Evolutionary conservation across 2,797 vertebrate genomes (phyloP), one percentile per base, ranked within the genome.

Genomic region (Neostethus bicornis): DNA sequence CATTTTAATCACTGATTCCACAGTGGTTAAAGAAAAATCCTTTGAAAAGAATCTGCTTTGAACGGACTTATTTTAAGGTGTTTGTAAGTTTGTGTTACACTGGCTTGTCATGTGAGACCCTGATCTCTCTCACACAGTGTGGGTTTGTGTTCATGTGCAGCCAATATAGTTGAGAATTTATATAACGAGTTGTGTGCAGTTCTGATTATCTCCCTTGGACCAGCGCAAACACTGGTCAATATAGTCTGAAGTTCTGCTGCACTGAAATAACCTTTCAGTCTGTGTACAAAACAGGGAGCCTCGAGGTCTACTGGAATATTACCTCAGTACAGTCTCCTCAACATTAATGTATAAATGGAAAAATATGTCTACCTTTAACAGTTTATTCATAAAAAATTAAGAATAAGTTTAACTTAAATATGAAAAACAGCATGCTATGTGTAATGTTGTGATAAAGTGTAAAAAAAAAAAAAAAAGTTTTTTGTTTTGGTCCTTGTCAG

Each of bases 1-100:
- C 70, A 76, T 76, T 61, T 76, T 68, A 62, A 80, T 78, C 71
- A 79, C 60, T 61, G 49, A 50, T 61, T 71, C 64, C 42, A 37
- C 37, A 28, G 61, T 28, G 60, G 38, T 79, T 73, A 62, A 79
- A 17, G 51, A 73, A 57, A 66, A 71, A 65, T 43, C 44, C 73
- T 73, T 70, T 76, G 51, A 66, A 65, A 37, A 55, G 38, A 52
- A 55, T 61, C 60, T 19, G 32, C 70, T 83, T 79, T 72, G 70
- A 81, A 69, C 57, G 64, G 46, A 43, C 41, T 61, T 38, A 50
- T 59, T 72, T 75, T 70, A 52, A 65, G 55, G 46, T 32, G 31
- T 32, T 32, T 61, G 53, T 53, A 50, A 54, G 37, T 48, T 53
- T 58, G 54, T 29, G 5, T 16, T 25, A 21, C 11, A 12, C 4